These are phyloP conservation scores for Temnothorax curvispinosus DNA, from an alignment of 1,140 invertebrate genomes.

Conservation along the genomic window DNA sequence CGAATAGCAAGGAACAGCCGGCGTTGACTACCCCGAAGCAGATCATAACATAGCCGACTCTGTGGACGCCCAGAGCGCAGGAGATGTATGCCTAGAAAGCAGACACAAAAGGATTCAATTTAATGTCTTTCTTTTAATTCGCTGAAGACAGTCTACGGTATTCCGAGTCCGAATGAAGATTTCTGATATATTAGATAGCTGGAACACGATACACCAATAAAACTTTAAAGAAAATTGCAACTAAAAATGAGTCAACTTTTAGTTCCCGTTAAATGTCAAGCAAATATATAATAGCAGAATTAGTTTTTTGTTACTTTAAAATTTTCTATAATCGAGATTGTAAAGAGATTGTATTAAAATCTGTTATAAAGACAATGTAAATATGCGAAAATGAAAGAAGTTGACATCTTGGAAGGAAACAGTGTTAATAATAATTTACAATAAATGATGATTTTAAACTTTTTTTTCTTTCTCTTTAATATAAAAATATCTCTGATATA, in stretches of 20 bases:
- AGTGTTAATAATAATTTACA: not conserved
- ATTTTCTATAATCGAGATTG: not conserved
- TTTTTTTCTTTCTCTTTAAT: not conserved
- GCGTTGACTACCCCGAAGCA: slow-evolving; percentile 97
- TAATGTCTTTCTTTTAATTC: not conserved
- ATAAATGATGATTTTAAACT: slow-evolving; percentile 1
- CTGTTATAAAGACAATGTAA: not conserved
- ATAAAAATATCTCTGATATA: not conserved
- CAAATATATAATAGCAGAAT: no score
- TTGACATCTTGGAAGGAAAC: not conserved
- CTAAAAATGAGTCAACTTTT: not conserved
- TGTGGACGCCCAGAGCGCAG: slow-evolving; percentile 95
- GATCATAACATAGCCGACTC: slow-evolving; percentile 98
- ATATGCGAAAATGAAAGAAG: not conserved
- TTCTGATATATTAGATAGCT: slow-evolving; percentile 2
- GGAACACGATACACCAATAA: not conserved
- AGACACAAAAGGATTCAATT: slow-evolving; percentile 50
- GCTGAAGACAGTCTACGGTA: not conserved
- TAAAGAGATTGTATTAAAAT: no score
- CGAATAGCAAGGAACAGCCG: slow-evolving; percentile 94
- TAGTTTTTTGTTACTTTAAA: slow-evolving; percentile 8
- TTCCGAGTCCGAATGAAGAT: not conserved
- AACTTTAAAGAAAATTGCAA: not conserved
- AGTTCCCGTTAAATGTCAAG: not conserved
- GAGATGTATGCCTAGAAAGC: slow-evolving; percentile 94